Percentiles rank a stretch among this genome's conserved stretches.
These are phyloP conservation scores for Geotrupes spiniger DNA, from an alignment of 2,888 invertebrate species.

Conservation along the genomic window DNA sequence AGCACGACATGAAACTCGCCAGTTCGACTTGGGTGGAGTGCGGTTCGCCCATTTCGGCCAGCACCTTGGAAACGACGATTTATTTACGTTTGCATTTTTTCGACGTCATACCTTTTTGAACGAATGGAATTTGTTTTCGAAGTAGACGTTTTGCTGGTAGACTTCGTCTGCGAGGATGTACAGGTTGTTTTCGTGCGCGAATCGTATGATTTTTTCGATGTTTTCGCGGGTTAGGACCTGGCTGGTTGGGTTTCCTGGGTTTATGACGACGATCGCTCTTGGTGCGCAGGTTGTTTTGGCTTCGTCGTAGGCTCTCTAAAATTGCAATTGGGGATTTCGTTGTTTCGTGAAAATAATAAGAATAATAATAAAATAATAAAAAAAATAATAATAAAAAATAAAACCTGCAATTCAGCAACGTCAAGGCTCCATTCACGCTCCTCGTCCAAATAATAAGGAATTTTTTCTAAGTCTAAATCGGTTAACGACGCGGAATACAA, in stretches of 20 bases:
- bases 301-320: conserved; percentile 50
- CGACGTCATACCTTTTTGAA: conserved; percentile 56
- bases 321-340: too few relatives aligned
- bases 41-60: conserved; percentile 62
- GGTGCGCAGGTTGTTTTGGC: conserved; percentile 56
- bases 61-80: conserved; percentile 12
- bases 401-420: conserved; percentile 58
- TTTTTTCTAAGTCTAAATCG: conserved; percentile 64
- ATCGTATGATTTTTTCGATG: conserved; percentile 67
- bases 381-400: not conserved
- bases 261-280: conserved; percentile 69
- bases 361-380: conserved; percentile 1
- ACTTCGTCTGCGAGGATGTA: conserved; percentile 68
- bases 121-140: conserved; percentile 64
- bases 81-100: not conserved
- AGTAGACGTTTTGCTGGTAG: conserved; percentile 74
- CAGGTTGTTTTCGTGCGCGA: conserved; percentile 65
- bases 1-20: conserved; percentile 61
- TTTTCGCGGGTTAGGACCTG: conserved; percentile 64
- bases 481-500: conserved; percentile 70
- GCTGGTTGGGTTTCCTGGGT: conserved; percentile 77
- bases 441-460: conserved; percentile 71
- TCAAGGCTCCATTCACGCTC: conserved; percentile 65
- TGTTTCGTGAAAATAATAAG: too few relatives aligned
- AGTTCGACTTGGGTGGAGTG: conserved; percentile 64